phyloP scores from a whole-genome alignment of 2,888 invertebrate genomes.

The Brenthis ino region DNA sequence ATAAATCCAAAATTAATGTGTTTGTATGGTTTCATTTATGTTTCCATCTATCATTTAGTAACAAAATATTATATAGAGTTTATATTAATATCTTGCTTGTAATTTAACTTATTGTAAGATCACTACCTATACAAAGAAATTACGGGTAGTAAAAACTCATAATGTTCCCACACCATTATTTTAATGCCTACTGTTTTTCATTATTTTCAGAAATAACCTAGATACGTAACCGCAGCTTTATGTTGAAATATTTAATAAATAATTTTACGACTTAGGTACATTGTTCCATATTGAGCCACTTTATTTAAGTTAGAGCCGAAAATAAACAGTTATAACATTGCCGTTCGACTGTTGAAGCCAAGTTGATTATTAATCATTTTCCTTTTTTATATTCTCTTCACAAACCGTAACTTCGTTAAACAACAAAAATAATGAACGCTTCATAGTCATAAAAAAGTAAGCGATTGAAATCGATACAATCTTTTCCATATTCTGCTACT shows the following conservation, averaged over 20 bases:
- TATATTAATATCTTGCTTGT: no score
- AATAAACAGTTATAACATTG: conserved; percentile 9
- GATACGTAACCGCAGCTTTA: conserved; percentile 5
- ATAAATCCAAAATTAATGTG: conserved; percentile 67
- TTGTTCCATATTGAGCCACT: conserved; percentile 13
- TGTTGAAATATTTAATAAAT: conserved; percentile 16
- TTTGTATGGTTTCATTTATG: conserved; percentile 46
- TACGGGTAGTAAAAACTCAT: no score
- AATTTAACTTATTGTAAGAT: no score
- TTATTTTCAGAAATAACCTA: neutral
- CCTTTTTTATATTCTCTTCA: neutral
- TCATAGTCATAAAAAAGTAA: no score
- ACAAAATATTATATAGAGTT: no score
- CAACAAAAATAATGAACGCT: neutral
- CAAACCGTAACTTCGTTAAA: neutral
- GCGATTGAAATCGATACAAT: no score
- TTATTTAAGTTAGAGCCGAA: conserved; percentile 23
- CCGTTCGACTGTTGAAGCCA: conserved; percentile 3
- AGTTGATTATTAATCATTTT: conserved; percentile 11
- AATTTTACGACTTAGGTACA: conserved; percentile 21
- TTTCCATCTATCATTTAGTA: neutral
- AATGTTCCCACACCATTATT: neutral
- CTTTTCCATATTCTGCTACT: no score
- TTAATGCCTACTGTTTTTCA: neutral
- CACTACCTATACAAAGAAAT: no score